These are phyloP conservation scores for Vicugna pacos DNA, from an alignment of 2,113 vertebrate species.

Conservation along the genomic window DNA sequence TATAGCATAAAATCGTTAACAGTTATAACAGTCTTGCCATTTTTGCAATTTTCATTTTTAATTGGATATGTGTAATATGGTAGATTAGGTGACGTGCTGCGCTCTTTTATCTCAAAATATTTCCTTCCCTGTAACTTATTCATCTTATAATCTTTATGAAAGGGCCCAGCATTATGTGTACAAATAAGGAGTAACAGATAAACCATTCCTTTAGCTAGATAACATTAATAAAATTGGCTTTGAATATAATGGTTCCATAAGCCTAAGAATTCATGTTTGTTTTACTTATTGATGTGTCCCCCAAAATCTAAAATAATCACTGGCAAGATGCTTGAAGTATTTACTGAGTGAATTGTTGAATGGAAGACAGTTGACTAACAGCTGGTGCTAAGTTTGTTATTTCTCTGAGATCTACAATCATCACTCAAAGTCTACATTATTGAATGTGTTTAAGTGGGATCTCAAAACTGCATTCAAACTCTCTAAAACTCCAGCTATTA, in stretches of 20 bases:
- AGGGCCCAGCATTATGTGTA: neutral
- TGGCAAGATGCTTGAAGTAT: neutral
- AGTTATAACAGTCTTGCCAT: neutral
- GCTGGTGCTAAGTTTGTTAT: rapidly evolving
- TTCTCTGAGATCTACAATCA: constrained; percentile 25
- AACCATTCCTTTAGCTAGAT: neutral
- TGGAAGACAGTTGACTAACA: neutral
- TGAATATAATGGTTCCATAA: neutral
- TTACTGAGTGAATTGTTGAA: neutral
- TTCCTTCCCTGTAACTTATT: neutral
- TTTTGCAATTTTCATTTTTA: neutral
- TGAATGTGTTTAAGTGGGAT: neutral
- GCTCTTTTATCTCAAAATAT: neutral
- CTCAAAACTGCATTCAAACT: constrained; percentile 55
- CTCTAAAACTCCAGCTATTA: constrained; percentile 39
- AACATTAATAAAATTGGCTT: neutral
- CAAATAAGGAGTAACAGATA: neutral
- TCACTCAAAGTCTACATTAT: neutral
- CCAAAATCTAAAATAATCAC: neutral
- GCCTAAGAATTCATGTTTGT: neutral
- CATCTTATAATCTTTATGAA: neutral
- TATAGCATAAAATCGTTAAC: neutral
- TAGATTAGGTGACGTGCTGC: neutral
- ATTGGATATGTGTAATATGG: neutral
- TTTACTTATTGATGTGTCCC: neutral